Evolutionary conservation across 2,797 vertebrate genomes (phyloP).

Genomic region (Lindbergichthys nudifrons): DNA sequence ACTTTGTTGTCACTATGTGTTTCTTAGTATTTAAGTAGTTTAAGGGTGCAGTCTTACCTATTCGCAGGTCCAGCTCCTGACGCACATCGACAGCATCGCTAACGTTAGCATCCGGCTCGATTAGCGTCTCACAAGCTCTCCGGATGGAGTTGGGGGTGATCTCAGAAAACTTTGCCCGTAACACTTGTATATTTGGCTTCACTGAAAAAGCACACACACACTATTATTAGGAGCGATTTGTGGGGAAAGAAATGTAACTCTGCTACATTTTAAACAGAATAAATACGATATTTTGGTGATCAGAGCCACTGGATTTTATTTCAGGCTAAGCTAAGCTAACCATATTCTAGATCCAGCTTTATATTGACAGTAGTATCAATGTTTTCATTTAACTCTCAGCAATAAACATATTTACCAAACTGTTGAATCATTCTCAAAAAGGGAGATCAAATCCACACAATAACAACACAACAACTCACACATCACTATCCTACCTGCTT

Average conservation of each 20-base stretch:
- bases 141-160: constrained; percentile 92
- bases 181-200: constrained; percentile 90
- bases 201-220: constrained; percentile 76
- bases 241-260: neutral
- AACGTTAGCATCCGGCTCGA: constrained; percentile 86
- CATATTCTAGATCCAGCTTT: neutral
- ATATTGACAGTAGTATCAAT: neutral
- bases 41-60: constrained; percentile 84
- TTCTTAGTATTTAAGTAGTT: no score
- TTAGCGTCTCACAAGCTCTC: constrained; percentile 91
- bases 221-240: neutral
- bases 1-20: no score
- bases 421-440: neutral
- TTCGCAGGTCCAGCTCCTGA: constrained; percentile 95
- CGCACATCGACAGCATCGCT: constrained; percentile 95
- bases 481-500: constrained; percentile 85
- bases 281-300: no score
- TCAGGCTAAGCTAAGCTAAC: neutral
- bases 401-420: neutral
- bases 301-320: neutral
- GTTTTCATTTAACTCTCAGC: neutral
- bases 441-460: neutral
- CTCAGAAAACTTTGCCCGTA: constrained; percentile 96
- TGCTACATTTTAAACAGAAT: no score
- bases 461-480: neutral